These are phyloP conservation scores for Whitmania pigra DNA, from an alignment of 1,140 invertebrate genomes.

Conservation along the genomic window DNA sequence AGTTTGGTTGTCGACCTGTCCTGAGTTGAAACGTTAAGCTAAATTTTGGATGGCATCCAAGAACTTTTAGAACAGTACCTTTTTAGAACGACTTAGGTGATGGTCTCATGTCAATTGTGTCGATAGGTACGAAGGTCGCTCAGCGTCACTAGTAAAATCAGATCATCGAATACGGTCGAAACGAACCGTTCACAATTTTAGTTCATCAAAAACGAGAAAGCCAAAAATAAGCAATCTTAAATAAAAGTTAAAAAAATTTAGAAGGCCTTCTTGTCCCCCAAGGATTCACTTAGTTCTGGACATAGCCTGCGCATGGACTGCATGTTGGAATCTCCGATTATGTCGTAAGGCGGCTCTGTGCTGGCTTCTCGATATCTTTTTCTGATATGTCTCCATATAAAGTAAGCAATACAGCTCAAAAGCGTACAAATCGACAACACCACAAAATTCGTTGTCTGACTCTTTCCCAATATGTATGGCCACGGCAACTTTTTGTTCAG, in stretches of 20 bases:
- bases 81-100: too few relatives aligned
- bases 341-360: background rate
- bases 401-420: slow-evolving; percentile 5
- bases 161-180: too few relatives aligned
- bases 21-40: too few relatives aligned
- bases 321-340: background rate
- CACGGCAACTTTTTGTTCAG: background rate
- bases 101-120: too few relatives aligned
- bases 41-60: too few relatives aligned
- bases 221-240: background rate
- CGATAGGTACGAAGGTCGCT: too few relatives aligned
- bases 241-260: background rate
- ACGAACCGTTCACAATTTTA: too few relatives aligned
- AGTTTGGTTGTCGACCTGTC: too few relatives aligned
- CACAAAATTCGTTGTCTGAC: background rate
- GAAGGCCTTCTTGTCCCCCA: background rate
- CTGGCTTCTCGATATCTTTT: background rate
- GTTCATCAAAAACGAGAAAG: too few relatives aligned
- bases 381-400: background rate
- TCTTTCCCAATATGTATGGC: background rate
- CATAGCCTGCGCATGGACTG: too few relatives aligned
- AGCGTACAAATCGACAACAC: background rate
- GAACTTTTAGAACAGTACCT: too few relatives aligned
- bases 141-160: too few relatives aligned
- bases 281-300: background rate